phyloP scores from a whole-genome alignment of 2,888 invertebrate genomes.

The Pollenia labialis region DNA sequence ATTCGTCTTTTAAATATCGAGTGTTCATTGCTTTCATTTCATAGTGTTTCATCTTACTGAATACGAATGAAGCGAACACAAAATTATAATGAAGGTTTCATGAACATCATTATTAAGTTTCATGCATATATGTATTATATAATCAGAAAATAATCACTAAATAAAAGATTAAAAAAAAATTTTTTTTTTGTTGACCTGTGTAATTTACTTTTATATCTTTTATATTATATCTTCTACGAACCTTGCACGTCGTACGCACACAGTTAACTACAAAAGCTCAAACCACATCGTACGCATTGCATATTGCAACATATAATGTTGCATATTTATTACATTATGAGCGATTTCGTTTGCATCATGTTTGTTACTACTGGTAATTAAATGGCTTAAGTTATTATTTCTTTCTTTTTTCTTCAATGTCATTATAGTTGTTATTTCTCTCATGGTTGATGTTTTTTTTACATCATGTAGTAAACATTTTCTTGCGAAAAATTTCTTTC shows the following conservation, averaged over 20 bases:
- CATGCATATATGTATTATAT: no score
- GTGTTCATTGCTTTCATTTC: no score
- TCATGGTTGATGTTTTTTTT: neutral
- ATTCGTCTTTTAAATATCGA: no score
- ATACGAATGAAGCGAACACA: no score
- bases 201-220: no score
- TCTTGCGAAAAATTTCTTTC: neutral
- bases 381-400: constrained; percentile 40
- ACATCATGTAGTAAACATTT: no score
- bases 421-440: neutral
- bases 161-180: no score
- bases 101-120: no score
- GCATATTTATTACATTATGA: constrained; percentile 35
- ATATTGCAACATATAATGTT: constrained; percentile 14
- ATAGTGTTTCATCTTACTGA: no score
- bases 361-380: constrained; percentile 32
- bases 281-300: neutral
- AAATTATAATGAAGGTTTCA: no score
- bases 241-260: constrained; percentile 5
- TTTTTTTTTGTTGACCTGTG: no score
- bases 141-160: no score
- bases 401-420: neutral
- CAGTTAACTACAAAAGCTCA: neutral
- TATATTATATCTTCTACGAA: neutral
- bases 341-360: neutral